These are phyloP conservation scores for Pipa parva DNA, from an alignment of 2,113 vertebrate species.

Conservation along the genomic window DNA sequence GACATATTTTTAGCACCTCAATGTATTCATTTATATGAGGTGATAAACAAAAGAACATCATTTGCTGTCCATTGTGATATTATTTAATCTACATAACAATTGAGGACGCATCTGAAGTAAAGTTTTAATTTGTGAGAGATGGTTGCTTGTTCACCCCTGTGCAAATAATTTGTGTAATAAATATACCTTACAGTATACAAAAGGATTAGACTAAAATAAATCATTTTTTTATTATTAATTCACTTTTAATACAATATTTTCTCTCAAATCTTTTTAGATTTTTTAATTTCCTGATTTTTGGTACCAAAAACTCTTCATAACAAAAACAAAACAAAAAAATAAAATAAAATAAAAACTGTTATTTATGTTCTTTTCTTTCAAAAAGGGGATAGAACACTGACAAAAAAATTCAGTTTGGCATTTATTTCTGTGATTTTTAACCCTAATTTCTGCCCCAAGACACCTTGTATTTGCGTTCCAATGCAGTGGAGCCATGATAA, in stretches of 20 bases:
- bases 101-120: slow-evolving; percentile 64
- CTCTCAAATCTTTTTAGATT: slow-evolving; percentile 48
- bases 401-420: no score
- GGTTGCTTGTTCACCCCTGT: slow-evolving; percentile 58
- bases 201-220: slow-evolving; percentile 66
- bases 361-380: no score
- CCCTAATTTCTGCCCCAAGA: no score
- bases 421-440: no score
- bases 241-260: slow-evolving; percentile 61
- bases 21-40: slow-evolving; percentile 23
- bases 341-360: no score
- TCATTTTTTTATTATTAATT: slow-evolving; percentile 62
- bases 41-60: slow-evolving; percentile 25
- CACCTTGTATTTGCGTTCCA: no score
- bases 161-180: slow-evolving; percentile 60
- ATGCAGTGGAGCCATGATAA: no score
- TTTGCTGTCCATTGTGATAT: slow-evolving; percentile 21
- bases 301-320: no score
- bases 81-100: slow-evolving; percentile 60
- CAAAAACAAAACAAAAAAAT: no score
- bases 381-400: no score
- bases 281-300: slow-evolving; percentile 38
- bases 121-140: slow-evolving; percentile 66
- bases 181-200: slow-evolving; percentile 63
- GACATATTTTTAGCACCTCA: slow-evolving; percentile 41